Percentiles rank a stretch among this genome's conserved stretches.
These are phyloP conservation scores for Drosophila buzzatii DNA, from an alignment of 2,888 invertebrate genomes.

Conservation along the genomic window DNA sequence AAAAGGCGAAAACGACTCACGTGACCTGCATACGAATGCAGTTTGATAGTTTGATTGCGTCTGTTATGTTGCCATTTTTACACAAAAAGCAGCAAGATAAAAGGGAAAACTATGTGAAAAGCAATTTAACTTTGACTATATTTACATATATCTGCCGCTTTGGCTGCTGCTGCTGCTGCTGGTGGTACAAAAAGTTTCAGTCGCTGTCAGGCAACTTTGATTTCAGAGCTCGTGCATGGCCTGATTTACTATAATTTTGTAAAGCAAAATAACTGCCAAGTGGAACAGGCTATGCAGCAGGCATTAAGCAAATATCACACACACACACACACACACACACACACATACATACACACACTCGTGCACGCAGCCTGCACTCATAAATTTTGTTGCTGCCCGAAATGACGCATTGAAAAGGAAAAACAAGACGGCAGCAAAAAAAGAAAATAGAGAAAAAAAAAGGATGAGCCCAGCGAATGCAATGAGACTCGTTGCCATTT, in stretches of 20 bases:
- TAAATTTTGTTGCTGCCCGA: constrained; percentile 55
- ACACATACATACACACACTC: constrained; percentile 1
- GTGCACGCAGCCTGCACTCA: constrained; percentile 38
- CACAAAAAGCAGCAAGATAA: not conserved
- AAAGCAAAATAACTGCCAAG: constrained; percentile 64
- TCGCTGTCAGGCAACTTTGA: constrained; percentile 59
- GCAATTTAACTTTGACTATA: constrained; percentile 66
- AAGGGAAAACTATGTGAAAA: constrained; percentile 50
- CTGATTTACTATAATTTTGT: constrained; percentile 76
- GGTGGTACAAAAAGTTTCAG: constrained; percentile 48
- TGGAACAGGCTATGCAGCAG: constrained; percentile 53
- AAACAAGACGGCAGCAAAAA: constrained; percentile 24
- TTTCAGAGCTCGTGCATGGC: constrained; percentile 65
- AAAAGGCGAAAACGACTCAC: constrained; percentile 48
- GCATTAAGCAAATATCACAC: constrained; percentile 48
- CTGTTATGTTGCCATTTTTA: constrained; percentile 10
- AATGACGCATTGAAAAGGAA: constrained; percentile 59
- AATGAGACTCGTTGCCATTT: constrained; percentile 4
- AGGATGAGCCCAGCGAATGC: constrained; percentile 19
- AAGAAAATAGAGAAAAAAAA: constrained; percentile 7
- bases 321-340: constrained; percentile 8
- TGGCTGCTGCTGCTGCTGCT: constrained; percentile 7
- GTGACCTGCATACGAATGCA: constrained; percentile 67
- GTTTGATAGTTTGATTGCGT: constrained; percentile 18
- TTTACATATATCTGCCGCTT: constrained; percentile 14